A percentile compares a stretch with the other conserved stretches of the same genome.
Evolutionary conservation across 2,888 invertebrate species (phyloP).

Genomic region (Rhodophaea formosa): DNA sequence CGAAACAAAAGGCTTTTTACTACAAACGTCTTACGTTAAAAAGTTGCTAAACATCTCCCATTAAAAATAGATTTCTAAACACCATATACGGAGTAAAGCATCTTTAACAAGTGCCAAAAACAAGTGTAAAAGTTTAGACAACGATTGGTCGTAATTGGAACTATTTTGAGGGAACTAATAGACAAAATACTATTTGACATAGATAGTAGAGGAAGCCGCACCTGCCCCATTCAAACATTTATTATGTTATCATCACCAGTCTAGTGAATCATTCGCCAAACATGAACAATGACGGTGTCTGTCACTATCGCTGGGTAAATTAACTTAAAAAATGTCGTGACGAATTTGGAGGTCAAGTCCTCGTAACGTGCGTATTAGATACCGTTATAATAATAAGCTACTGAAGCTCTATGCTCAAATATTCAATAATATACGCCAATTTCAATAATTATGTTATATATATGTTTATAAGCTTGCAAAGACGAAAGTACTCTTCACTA

Average conservation of each 20-base stretch:
- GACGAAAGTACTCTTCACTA: too few relatives aligned
- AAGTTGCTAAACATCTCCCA: too few relatives aligned
- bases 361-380: neutral
- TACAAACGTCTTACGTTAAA: too few relatives aligned
- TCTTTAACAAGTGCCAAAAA: too few relatives aligned
- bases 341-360: neutral
- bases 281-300: constrained; percentile 41
- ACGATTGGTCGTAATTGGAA: neutral
- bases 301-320: constrained; percentile 46
- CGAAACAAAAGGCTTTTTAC: neutral
- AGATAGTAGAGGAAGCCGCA: constrained; percentile 15
- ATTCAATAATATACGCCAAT: too few relatives aligned
- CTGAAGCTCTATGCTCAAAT: too few relatives aligned
- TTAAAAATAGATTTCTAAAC: too few relatives aligned
- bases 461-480: too few relatives aligned
- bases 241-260: constrained; percentile 10
- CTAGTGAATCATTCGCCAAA: constrained; percentile 31
- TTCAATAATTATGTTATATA: too few relatives aligned
- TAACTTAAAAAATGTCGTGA: constrained; percentile 20
- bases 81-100: too few relatives aligned
- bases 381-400: neutral
- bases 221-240: constrained; percentile 13
- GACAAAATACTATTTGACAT: constrained; percentile 14
- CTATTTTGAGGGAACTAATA: constrained; percentile 4
- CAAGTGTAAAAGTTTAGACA: too few relatives aligned